Percentiles rank a stretch among this genome's conserved stretches.
Evolutionary conservation across 2,797 vertebrate genomes (phyloP).

Genomic region (Smutsia gigantea): DNA sequence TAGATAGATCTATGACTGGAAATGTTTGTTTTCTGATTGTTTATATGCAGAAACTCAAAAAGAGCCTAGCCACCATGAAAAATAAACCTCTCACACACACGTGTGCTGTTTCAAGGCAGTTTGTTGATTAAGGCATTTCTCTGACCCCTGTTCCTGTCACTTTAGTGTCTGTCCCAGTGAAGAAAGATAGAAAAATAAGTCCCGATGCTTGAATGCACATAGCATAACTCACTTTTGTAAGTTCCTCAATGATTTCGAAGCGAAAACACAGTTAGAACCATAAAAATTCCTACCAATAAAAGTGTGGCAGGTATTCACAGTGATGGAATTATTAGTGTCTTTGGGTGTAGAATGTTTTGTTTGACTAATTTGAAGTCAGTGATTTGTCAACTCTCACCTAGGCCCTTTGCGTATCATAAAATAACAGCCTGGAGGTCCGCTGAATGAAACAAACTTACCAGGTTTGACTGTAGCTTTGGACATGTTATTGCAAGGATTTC

Average conservation of each 20-base stretch:
- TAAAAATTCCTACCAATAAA: slow-evolving; percentile 47
- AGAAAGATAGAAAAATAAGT: slow-evolving; percentile 8
- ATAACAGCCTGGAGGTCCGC: not conserved
- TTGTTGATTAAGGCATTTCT: not conserved
- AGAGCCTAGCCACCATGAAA: not conserved
- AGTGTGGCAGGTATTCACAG: not conserved
- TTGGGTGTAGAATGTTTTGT: slow-evolving; percentile 17
- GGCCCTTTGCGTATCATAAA: not conserved
- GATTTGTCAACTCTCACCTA: not conserved
- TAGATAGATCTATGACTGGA: not conserved
- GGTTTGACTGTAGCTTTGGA: not conserved
- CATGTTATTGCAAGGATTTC: not conserved
- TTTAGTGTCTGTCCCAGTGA: not conserved
- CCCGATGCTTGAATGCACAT: not conserved
- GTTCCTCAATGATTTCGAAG: not conserved
- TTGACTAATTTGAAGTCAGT: not conserved
- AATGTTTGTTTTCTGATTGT: not conserved
- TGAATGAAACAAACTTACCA: not conserved
- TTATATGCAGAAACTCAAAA: slow-evolving; percentile 4
- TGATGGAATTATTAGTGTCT: not conserved
- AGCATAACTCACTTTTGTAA: not conserved
- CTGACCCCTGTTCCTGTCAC: not conserved
- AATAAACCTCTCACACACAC: not conserved
- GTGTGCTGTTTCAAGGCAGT: not conserved
- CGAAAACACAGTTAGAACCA: slow-evolving; percentile 32